Base-by-base conservation (phyloP, 1,140 invertebrate genomes). In the Asbolus verrucosus region DNA sequence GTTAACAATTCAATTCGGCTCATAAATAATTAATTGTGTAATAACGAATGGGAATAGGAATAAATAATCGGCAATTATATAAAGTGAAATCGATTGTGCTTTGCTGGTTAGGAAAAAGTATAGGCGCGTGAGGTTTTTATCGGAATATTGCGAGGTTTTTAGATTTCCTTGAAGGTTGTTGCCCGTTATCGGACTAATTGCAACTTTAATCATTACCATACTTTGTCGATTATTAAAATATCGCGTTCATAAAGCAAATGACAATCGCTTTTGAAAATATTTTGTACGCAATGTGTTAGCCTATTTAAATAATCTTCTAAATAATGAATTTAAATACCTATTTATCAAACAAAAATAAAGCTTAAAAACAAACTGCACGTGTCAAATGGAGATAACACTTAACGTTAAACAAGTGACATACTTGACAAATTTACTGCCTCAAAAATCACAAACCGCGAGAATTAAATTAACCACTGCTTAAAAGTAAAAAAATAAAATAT, bases 51-150 rank as follows among this genome's bases (percentile, higher is more conserved):
- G 50, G 19, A 13, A 59, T 36, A 9, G 6, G 33, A 59, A 59
- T 59, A 59, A 59, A 59, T 30, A 59, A 59, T 27, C 27, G 18
- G 27, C 27, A 59, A 59, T 59, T 30, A 59, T 19, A 59, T 59
- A 59, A 59, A 59, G 50, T 59, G 50, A 59, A 59, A 59, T 59
- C 50, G 50, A 59, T 59, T 59, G 50, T 59, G 33, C 33, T 36
- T 46, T 11, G 24, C 18, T n/a, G 6, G 19, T 18, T 13, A 19
- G 2, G 27, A 27, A 19, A 59, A 19, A 27, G 9, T 59, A 50
- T 30, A 59, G 24, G 19, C 43, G 14, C 19, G 11, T 19, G 19
- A 5, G 9, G 13, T 16, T 38, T 19, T 38, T 62, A 39, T 41
- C 33, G 21, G 39, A 14, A 16, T 15, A 63, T 38, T 33, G 18